Conservation (phyloP, 92 coral and sea anemone genomes). For the Zoanthus sociatus region DNA sequence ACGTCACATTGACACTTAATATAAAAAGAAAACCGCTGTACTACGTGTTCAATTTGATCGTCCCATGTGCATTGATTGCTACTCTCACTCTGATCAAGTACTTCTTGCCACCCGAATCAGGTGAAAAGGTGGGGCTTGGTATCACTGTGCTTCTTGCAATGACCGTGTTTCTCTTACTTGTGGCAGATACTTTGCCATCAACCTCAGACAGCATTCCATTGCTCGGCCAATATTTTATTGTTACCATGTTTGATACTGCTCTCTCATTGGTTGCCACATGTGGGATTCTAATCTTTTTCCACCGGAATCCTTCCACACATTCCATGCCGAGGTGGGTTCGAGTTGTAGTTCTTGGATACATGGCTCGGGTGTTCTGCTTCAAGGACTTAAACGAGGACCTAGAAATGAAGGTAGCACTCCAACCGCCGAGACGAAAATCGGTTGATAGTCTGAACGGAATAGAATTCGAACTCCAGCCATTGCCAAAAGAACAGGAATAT, state of each 20-base stretch:
- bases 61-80: constrained; percentile 93
- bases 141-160: constrained; percentile 94
- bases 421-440: constrained; percentile 68
- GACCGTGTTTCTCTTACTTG: constrained; percentile 93
- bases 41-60: constrained; percentile 88
- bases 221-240: constrained; percentile 86
- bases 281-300: constrained; percentile 81
- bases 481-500: constrained; percentile 47
- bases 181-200: constrained; percentile 90
- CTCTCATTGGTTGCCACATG: constrained; percentile 89
- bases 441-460: constrained; percentile 60
- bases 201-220: constrained; percentile 89
- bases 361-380: constrained; percentile 87
- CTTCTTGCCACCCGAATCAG: constrained; percentile 94
- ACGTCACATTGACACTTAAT: constrained; percentile 76
- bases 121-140: constrained; percentile 92
- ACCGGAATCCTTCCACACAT: constrained; percentile 86
- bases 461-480: constrained; percentile 53
- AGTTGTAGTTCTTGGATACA: constrained; percentile 83
- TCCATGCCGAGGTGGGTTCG: constrained; percentile 94
- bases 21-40: constrained; percentile 87
- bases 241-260: constrained; percentile 92
- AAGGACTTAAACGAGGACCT: constrained; percentile 71
- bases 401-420: constrained; percentile 66
- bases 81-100: constrained; percentile 78